These are phyloP conservation scores for Trissolcus japonicus DNA, from an alignment of 2,888 invertebrate genomes.

Conservation along the genomic window DNA sequence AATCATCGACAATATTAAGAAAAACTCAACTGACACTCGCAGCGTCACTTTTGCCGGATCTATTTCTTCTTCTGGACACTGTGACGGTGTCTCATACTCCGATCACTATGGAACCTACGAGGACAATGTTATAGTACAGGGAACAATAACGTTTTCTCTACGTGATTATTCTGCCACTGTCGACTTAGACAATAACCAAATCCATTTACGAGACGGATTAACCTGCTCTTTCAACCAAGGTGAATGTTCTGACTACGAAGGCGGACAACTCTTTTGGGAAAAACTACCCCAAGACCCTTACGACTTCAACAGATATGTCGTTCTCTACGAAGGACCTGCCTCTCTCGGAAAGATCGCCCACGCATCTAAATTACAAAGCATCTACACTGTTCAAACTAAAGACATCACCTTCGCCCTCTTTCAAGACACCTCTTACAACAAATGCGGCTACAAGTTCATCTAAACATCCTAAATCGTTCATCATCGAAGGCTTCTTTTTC, in stretches of 20 bases:
- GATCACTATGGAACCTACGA: neutral
- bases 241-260: neutral
- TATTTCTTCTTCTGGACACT: neutral
- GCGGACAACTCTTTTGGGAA: neutral
- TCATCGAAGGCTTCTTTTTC: too few relatives aligned
- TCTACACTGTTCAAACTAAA: too few relatives aligned
- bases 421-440: too few relatives aligned
- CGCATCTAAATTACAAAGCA: too few relatives aligned
- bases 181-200: neutral
- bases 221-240: neutral
- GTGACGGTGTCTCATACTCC: neutral
- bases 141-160: neutral
- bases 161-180: neutral
- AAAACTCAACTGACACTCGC: neutral
- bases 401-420: too few relatives aligned
- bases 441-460: too few relatives aligned
- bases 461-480: too few relatives aligned
- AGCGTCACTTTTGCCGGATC: neutral
- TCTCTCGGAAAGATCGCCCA: too few relatives aligned
- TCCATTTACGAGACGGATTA: neutral
- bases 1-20: neutral
- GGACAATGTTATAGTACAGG: neutral
- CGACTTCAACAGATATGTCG: neutral
- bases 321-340: neutral
- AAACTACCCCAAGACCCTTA: neutral